Conservation (phyloP, 92 coral and sea anemone genomes). For the Actinernus sp. region DNA sequence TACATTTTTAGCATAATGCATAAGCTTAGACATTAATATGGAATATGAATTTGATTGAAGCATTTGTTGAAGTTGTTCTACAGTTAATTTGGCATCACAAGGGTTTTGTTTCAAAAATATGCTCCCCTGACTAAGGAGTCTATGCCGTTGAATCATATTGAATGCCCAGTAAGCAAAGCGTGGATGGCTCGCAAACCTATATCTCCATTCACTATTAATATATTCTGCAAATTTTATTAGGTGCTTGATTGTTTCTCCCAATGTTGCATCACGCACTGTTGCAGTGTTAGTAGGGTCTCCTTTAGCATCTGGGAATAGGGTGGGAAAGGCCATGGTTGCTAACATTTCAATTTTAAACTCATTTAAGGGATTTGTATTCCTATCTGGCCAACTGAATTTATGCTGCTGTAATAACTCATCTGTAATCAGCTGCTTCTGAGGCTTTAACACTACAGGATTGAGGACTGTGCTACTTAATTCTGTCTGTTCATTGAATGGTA, state of each 20-base stretch:
- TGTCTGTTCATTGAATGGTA: constrained; percentile 47
- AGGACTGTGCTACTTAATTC: constrained; percentile 58
- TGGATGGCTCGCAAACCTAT: constrained; percentile 72
- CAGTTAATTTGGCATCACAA: constrained; percentile 45
- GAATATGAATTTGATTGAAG: constrained; percentile 42
- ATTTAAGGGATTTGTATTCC: constrained; percentile 44
- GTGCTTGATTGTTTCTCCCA: constrained; percentile 60
- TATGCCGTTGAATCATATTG: constrained; percentile 66
- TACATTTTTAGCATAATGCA: constrained; percentile 73
- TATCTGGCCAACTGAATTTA: constrained; percentile 49
- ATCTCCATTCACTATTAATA: constrained; percentile 51
- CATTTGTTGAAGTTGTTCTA: constrained; percentile 62
- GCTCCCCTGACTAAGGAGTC: constrained; percentile 69
- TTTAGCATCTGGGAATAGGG: constrained; percentile 67
- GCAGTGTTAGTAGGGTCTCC: constrained; percentile 85
- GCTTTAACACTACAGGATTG: constrained; percentile 43
- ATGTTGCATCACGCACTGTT: constrained; percentile 34
- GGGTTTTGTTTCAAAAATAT: constrained; percentile 69
- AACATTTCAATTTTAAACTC: constrained; percentile 61
- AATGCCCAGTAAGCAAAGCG: constrained; percentile 78
- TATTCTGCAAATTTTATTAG: constrained; percentile 65
- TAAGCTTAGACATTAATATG: constrained; percentile 58
- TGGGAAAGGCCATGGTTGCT: constrained; percentile 84
- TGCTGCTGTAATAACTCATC: constrained; percentile 50
- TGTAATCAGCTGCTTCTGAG: constrained; percentile 52